Evolutionary conservation across 1,140 invertebrate species (phyloP).

Genomic region (Calycopis cecrops): DNA sequence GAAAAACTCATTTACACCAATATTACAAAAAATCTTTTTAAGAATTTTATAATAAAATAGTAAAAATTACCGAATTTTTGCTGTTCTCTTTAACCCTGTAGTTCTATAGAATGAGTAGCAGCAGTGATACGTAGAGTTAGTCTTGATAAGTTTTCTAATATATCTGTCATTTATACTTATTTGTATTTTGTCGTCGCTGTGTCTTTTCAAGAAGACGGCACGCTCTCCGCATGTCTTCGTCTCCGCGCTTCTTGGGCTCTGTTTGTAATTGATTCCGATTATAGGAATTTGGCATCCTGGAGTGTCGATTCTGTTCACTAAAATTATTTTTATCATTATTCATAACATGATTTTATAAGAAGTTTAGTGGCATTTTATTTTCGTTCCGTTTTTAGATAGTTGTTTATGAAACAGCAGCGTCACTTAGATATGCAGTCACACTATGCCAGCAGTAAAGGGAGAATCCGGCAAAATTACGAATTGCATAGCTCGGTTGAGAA

Average conservation of each 20-base stretch:
- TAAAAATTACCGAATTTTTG: constrained; percentile 2
- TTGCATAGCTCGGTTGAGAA: too few relatives aligned
- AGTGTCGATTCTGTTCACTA: constrained; percentile 34
- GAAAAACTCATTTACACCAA: too few relatives aligned
- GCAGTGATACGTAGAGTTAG: constrained; percentile 36
- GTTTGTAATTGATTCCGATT: constrained; percentile 34
- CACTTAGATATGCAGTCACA: too few relatives aligned
- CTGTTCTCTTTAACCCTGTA: not conserved
- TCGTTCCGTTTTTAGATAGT: too few relatives aligned
- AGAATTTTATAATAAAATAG: too few relatives aligned
- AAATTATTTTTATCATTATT: too few relatives aligned
- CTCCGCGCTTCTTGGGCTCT: constrained; percentile 26
- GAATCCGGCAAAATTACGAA: too few relatives aligned
- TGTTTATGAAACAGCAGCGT: too few relatives aligned
- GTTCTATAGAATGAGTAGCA: constrained; percentile 46
- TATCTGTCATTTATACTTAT: constrained; percentile 33
- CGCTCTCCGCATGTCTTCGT: constrained; percentile 39
- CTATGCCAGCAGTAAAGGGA: too few relatives aligned
- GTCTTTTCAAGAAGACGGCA: constrained; percentile 44
- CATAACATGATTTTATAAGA: too few relatives aligned
- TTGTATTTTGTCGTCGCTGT: constrained; percentile 28
- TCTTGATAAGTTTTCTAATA: constrained; percentile 37
- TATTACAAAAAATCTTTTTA: too few relatives aligned
- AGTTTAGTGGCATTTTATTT: too few relatives aligned
- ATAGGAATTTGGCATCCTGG: constrained; percentile 53